Percentiles rank a stretch among this genome's conserved stretches.
These are phyloP conservation scores for Entomobrya multifasciata DNA, from an alignment of 2,888 invertebrate species.

Conservation along the genomic window DNA sequence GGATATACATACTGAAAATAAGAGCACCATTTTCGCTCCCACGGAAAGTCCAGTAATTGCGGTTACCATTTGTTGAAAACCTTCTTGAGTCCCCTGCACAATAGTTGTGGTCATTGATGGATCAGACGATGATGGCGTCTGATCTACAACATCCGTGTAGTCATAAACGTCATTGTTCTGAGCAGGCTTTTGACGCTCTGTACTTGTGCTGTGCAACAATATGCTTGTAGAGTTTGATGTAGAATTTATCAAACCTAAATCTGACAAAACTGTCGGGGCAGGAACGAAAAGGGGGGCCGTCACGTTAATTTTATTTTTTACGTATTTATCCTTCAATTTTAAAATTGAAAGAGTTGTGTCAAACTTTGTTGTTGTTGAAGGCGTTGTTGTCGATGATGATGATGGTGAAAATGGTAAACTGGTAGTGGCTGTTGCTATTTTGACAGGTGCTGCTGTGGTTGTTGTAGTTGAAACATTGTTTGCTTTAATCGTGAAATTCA, in stretches of 20 bases:
- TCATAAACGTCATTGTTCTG: constrained; percentile 39
- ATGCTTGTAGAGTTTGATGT: not conserved
- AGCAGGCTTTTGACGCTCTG: constrained; percentile 15
- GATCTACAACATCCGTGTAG: constrained; percentile 35
- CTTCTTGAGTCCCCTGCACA: constrained; percentile 69
- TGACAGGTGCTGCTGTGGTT: not conserved
- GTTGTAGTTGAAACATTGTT: constrained; percentile 5
- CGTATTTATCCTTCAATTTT: not conserved
- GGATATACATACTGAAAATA: constrained; percentile 71
- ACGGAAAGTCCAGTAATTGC: constrained; percentile 59
- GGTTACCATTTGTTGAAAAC: constrained; percentile 55
- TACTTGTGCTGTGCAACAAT: not conserved
- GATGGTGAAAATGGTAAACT: too few species aligned
- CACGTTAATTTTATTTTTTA: constrained; percentile 28
- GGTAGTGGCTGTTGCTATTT: not conserved
- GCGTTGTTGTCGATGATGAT: not conserved
- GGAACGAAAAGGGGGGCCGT: not conserved
- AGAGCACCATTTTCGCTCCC: constrained; percentile 68
- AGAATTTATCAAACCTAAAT: not conserved
- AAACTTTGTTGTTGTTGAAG: not conserved
- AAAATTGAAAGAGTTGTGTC: not conserved
- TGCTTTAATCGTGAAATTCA: constrained; percentile 36
- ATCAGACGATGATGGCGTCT: constrained; percentile 15
- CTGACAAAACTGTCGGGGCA: constrained; percentile 21
- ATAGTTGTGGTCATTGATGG: constrained; percentile 47